Percentiles rank a stretch among this genome's conserved stretches.
Conservation (phyloP, 2,888 invertebrate genomes). For the Apodemia duryi region DNA sequence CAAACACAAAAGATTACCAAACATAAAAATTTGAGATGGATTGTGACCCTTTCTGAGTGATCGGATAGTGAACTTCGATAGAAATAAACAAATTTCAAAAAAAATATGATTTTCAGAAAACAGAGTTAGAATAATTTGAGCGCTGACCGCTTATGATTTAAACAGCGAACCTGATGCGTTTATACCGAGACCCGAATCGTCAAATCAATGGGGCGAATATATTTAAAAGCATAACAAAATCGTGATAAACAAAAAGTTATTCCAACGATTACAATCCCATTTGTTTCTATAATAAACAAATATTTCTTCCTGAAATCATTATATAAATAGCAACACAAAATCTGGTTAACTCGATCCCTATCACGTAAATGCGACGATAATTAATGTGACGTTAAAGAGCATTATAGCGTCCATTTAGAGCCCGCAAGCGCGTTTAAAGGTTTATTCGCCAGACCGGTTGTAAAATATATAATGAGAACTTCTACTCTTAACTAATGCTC, state of each 20-base stretch:
- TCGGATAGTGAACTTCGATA: too few relatives aligned
- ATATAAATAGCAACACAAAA: constrained; percentile 23
- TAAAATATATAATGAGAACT: constrained; percentile 57
- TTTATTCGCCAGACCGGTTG: constrained; percentile 42
- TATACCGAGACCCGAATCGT: neutral
- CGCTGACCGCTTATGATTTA: too few relatives aligned
- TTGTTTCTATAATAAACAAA: constrained; percentile 4
- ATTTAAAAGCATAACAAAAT: neutral
- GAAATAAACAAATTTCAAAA: too few relatives aligned
- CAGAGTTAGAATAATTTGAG: too few relatives aligned
- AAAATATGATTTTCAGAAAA: too few relatives aligned
- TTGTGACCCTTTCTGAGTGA: too few relatives aligned
- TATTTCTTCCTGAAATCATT: neutral
- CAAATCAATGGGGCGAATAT: too few relatives aligned
- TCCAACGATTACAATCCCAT: neutral
- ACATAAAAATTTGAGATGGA: too few relatives aligned
- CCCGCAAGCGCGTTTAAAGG: constrained; percentile 48
- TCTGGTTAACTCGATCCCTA: constrained; percentile 31
- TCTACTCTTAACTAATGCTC: constrained; percentile 31
- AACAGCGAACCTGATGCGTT: neutral
- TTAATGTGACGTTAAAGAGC: constrained; percentile 47
- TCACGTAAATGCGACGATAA: constrained; percentile 34
- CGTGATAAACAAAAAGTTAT: neutral
- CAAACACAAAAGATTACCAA: neutral
- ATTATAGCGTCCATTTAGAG: constrained; percentile 45